Evolutionary conservation across 2,113 vertebrate species (phyloP).

Genomic region (Poicephalus gulielmi): DNA sequence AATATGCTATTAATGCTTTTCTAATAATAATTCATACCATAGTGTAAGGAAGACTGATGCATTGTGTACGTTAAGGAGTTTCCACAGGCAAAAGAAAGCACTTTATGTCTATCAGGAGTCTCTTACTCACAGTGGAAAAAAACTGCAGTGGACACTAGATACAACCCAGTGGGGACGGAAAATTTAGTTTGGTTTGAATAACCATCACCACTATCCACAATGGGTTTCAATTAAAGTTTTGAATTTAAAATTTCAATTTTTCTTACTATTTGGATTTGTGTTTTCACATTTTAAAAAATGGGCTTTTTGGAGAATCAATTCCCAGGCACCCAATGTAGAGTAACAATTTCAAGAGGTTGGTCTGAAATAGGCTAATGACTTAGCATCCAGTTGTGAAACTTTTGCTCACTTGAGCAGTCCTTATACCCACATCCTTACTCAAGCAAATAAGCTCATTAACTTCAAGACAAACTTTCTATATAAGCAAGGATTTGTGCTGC

Average conservation of each 20-base stretch:
- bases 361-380: slow-evolving; percentile 24
- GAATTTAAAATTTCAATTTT: not conserved
- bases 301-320: not conserved
- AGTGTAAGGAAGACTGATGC: not conserved
- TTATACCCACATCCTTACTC: not conserved
- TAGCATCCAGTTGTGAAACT: slow-evolving; percentile 32
- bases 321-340: not conserved
- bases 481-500: slow-evolving; percentile 58
- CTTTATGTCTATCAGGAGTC: not conserved
- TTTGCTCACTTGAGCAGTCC: slow-evolving; percentile 18
- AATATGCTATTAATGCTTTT: not conserved
- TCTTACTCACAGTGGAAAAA: not conserved
- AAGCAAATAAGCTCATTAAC: slow-evolving; percentile 57
- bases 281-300: not conserved
- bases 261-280: not conserved
- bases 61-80: not conserved
- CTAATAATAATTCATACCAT: not conserved
- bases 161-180: not conserved
- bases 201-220: not conserved
- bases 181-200: not conserved
- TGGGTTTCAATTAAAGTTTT: not conserved
- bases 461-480: slow-evolving; percentile 44
- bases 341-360: slow-evolving; percentile 11
- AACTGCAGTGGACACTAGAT: not conserved
- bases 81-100: not conserved